Evolutionary conservation across 2,888 invertebrate genomes (phyloP), one percentile per base, ranked within the genome.

Genomic region (Drosophila monieri): DNA sequence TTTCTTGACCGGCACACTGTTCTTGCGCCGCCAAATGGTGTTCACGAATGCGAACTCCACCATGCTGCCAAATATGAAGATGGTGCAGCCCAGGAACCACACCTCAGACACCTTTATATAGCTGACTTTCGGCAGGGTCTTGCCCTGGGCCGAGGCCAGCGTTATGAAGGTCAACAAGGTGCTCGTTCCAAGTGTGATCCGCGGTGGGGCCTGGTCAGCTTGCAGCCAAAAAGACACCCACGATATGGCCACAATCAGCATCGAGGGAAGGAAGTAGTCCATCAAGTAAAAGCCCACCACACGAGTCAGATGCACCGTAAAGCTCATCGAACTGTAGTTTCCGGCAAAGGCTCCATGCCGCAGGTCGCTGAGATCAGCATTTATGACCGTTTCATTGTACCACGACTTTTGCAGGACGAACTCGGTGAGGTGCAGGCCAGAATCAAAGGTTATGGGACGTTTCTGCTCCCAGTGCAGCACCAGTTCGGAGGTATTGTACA

Each of bases 191-290:
- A 97, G 92, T 59, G 95, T 95, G 54, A 96, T 96, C 83, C 97
- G 93, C 10, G 97, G 97, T 1, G 97, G 95, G 12, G 96, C 94
- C 37, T 96, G 96, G 89, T 97, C 96, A 53, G 96, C 95, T 90
- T 97, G 97, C 61, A 97, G 91, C 97, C 97, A 97, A 90, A 97
- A 97, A 0, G 97, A 96, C 10, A 97, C 96, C 97, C 97, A 97
- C 0, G 97, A 97, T 84, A 96, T 96, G 6, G 95, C 95, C 2
- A 97, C 97, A 80, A 97, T 94, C 89, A 97, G 93, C 93, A 97
- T 96, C 6, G 97, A 97, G 2, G 97, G 97, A 72, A 97, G 94
- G 80, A 96, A 97, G 89, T 96, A 97, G 86, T 97, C 97, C 95
- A 97, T 95, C 72, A 97, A 93, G 90, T 97, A 97, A 90, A 95